These are phyloP conservation scores for Spinibarbus caldwelli DNA, from an alignment of 2,797 vertebrate species.

Conservation along the genomic window DNA sequence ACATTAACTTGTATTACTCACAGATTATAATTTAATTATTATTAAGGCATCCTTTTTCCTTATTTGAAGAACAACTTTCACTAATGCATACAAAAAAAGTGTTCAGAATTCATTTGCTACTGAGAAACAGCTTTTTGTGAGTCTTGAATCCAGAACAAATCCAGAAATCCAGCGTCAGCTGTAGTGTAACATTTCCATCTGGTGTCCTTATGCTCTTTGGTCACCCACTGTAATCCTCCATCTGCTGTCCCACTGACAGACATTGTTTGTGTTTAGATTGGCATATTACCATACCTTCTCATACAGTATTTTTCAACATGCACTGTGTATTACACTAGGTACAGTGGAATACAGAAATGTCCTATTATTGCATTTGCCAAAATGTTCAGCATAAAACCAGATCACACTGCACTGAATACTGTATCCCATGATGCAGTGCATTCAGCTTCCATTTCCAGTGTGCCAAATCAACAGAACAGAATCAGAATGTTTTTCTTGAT, in stretches of 20 bases:
- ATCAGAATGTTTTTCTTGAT: not conserved
- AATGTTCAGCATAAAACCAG: not conserved
- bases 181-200: constrained; percentile 46
- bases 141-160: constrained; percentile 9
- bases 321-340: not conserved
- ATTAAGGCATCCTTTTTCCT: not conserved
- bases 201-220: constrained; percentile 52
- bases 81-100: not conserved
- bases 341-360: not conserved
- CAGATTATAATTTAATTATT: not conserved
- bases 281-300: not conserved
- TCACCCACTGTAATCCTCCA: constrained; percentile 52
- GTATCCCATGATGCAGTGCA: no score
- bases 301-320: not conserved
- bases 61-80: not conserved
- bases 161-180: constrained; percentile 26
- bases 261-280: constrained; percentile 20
- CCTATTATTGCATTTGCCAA: not conserved
- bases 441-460: not conserved
- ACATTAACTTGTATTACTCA: constrained; percentile 5
- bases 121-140: not conserved
- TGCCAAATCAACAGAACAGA: not conserved
- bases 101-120: not conserved
- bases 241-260: constrained; percentile 45
- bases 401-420: not conserved